Conservation (phyloP, 2,888 invertebrate genomes). For the Petrolisthes manimaculis region DNA sequence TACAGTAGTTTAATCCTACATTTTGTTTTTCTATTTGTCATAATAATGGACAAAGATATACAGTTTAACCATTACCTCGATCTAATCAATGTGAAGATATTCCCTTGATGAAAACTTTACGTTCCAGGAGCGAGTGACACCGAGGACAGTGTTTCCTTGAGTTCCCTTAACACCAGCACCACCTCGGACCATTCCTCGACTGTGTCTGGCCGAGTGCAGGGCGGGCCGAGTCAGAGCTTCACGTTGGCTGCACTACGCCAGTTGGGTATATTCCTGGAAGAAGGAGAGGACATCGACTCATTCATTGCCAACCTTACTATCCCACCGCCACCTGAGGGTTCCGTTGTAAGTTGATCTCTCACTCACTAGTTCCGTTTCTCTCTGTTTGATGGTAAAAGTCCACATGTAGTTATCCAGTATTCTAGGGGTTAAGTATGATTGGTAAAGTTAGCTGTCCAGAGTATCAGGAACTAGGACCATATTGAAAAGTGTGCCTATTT, state of each 20-base stretch:
- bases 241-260: slow-evolving; percentile 65
- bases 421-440: not conserved
- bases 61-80: too few relatives aligned
- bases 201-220: not conserved
- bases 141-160: slow-evolving; percentile 59
- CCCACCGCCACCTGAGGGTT: slow-evolving; percentile 77
- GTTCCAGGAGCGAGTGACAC: slow-evolving; percentile 56
- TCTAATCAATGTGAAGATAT: too few relatives aligned
- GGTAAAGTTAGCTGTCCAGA: not conserved
- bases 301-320: slow-evolving; percentile 86
- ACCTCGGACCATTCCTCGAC: slow-evolving; percentile 31
- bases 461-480: too few relatives aligned
- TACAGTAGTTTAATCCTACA: too few relatives aligned
- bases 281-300: slow-evolving; percentile 78
- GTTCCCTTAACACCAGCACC: slow-evolving; percentile 62
- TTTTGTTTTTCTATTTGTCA: too few relatives aligned
- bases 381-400: not conserved
- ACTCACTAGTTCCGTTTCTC: not conserved
- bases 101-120: too few relatives aligned
- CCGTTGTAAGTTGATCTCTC: slow-evolving; percentile 34
- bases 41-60: too few relatives aligned
- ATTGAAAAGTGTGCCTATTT: not conserved
- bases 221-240: slow-evolving; percentile 33
- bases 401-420: not conserved
- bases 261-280: slow-evolving; percentile 59